These are phyloP conservation scores for Pseudocheirus occidentalis DNA, from an alignment of 2,797 vertebrate genomes.

Conservation along the genomic window DNA sequence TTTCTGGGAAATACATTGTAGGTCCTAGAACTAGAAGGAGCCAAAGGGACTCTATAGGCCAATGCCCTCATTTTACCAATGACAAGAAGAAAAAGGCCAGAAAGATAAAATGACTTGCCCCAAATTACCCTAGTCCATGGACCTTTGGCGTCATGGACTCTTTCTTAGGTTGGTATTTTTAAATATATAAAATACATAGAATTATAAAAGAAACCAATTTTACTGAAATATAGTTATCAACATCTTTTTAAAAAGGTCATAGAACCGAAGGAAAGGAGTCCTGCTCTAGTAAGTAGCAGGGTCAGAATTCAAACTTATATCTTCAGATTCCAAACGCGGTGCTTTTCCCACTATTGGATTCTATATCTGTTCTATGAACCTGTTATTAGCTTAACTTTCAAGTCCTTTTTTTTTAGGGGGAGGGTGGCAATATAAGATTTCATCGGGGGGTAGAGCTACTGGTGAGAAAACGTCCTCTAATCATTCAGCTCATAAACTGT, in stretches of 20 bases:
- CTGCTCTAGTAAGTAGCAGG: background rate
- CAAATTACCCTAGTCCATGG: background rate
- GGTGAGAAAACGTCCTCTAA: background rate
- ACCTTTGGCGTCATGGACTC: background rate
- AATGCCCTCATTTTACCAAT: background rate
- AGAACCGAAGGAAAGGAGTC: background rate
- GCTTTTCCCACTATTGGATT: background rate
- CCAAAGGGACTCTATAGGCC: background rate
- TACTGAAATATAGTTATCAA: background rate
- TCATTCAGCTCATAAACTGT: background rate
- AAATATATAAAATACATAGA: background rate
- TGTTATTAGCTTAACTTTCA: background rate
- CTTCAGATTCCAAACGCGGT: background rate
- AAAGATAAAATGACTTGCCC: background rate
- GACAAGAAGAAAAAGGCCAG: background rate
- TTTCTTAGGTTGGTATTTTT: background rate
- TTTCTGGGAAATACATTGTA: background rate
- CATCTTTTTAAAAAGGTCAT: background rate
- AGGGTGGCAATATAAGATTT: background rate
- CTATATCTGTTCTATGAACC: background rate
- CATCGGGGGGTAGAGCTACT: background rate
- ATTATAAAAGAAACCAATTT: background rate
- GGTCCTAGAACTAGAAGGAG: background rate
- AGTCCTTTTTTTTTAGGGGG: background rate
- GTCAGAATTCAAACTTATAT: background rate